Conservation (phyloP, 1,140 invertebrate genomes). For the Pseudomyrmex sp. region DNA sequence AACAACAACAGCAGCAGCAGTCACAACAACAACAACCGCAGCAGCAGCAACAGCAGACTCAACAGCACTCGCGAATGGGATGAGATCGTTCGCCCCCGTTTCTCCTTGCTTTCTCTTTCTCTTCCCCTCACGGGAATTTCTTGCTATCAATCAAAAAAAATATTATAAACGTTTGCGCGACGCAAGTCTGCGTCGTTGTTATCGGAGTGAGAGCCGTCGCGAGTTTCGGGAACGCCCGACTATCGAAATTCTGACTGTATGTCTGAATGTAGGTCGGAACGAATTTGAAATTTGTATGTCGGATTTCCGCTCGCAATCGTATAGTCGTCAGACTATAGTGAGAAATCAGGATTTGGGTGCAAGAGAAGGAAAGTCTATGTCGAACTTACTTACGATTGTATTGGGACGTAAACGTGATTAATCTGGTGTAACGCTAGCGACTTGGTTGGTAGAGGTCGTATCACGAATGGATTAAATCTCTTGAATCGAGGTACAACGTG, state of each 20-base stretch:
- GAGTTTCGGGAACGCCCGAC: constrained; percentile 11
- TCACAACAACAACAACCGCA: constrained; percentile 67
- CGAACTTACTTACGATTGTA: not conserved
- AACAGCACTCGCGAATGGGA: constrained; percentile 65
- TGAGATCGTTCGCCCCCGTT: constrained; percentile 36
- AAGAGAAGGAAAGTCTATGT: constrained; percentile 8
- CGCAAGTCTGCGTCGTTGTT: not conserved
- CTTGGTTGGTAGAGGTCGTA: not conserved
- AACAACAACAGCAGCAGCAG: too few species aligned
- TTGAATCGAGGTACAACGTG: constrained; percentile 3
- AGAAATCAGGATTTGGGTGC: not conserved
- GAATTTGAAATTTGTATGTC: constrained; percentile 9
- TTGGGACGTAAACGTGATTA: constrained; percentile 30
- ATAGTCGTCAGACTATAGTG: not conserved
- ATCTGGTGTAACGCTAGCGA: not conserved
- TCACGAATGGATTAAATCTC: constrained; percentile 32
- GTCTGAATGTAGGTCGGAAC: constrained; percentile 1
- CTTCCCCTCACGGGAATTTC: constrained; percentile 33
- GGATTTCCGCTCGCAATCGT: not conserved
- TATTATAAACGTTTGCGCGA: constrained; percentile 13
- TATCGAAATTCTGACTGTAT: constrained; percentile 27
- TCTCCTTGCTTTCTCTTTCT: constrained; percentile 40
- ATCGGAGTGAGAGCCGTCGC: constrained; percentile 19
- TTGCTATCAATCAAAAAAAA: not conserved
- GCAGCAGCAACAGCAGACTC: too few species aligned